Conservation (phyloP, 2,888 invertebrate genomes). For the Eristalis arbustorum region DNA sequence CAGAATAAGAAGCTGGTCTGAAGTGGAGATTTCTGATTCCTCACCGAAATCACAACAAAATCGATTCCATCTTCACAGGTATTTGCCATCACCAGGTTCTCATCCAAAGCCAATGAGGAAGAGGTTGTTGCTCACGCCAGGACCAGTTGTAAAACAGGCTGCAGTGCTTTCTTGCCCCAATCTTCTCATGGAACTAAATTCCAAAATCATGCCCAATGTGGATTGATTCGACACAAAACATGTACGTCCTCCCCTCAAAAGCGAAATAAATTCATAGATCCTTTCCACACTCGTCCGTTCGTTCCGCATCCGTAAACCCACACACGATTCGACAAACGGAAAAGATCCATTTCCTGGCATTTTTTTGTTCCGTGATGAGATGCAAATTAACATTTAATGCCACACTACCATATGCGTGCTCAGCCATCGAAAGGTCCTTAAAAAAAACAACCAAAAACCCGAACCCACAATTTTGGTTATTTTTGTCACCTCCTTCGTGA, state of each 20-base stretch:
- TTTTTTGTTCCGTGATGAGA: neutral
- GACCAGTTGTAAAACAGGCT: too few relatives aligned
- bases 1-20: too few relatives aligned
- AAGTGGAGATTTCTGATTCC: too few relatives aligned
- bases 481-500: neutral
- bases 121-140: too few relatives aligned
- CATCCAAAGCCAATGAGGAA: too few relatives aligned
- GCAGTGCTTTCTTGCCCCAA: too few relatives aligned
- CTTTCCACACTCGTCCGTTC: neutral
- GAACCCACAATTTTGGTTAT: neutral
- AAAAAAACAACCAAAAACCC: neutral
- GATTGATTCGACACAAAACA: neutral
- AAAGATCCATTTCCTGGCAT: neutral
- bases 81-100: too few relatives aligned
- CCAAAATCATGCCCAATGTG: neutral
- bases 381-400: slow-evolving; percentile 16
- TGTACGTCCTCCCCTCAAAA: neutral
- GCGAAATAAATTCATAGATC: neutral
- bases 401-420: slow-evolving; percentile 42
- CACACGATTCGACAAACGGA: neutral
- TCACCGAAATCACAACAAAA: too few relatives aligned
- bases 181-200: neutral
- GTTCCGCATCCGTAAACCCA: neutral
- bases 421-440: neutral
- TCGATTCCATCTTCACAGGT: too few relatives aligned